Base-by-base conservation (phyloP, 2,113 vertebrate species). In the Tupaia tana region DNA sequence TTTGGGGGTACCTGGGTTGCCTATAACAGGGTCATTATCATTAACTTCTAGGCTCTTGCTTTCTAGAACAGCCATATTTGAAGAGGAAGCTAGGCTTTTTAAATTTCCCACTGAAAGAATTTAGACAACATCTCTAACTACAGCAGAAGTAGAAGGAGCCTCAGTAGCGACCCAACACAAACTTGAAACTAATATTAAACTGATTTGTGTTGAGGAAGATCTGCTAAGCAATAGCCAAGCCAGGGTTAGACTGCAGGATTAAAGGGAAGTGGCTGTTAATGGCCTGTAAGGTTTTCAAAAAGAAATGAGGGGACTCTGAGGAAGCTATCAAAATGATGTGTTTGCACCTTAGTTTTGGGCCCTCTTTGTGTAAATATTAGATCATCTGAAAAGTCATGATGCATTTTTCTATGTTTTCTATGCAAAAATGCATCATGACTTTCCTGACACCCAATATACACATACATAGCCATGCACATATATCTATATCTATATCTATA, bases 101-200 rank as follows among this genome's bases (percentile, higher is more conserved):
- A 74, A 67, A 74, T 88, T 10, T n/a, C 8, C 6, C 29, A 56
- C 8, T 59, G 25, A 90, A 84, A 85, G 19, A 87, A 78, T 75
- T 95, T 64, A 70, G 80, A 71, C n/a, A 78, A 78, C 12, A 73
- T 79, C 18, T 83, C 25, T 85, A 61, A 85, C 58, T 61, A 87
- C 31, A 90, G 27, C 24, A 85, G 85, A 86, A 73, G 56, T 34
- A 84, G 29, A 70, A 90, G 13, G 31, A 75, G 24, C 52, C 24
- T 3, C 43, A 58, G 19, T 5, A 43, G 9, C 10, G n/a, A 78
- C 14, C 25, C 80, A 67, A 54, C 9, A 73, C 18, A 31, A 22
- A 90, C 20, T 15, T 58, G 54, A 90, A 85, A 77, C 24, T 66
- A 80, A 52, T 71, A 18, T 71, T 61, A 80, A 77, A 34, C 19